Percentiles rank a stretch among this genome's conserved stretches.
Conservation (phyloP, 2,888 invertebrate genomes). For the Euplagia quadripunctaria region DNA sequence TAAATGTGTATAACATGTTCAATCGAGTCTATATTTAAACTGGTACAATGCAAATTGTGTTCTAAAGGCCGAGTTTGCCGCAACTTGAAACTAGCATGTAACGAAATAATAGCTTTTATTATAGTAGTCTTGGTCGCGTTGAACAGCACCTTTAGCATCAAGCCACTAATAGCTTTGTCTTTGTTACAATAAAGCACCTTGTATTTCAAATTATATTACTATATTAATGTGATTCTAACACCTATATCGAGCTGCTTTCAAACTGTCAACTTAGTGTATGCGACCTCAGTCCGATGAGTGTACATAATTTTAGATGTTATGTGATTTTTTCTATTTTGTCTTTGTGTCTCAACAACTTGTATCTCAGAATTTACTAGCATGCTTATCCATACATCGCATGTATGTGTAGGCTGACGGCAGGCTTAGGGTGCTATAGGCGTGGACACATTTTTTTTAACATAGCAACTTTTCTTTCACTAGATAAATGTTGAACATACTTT, state of each 20-base stretch:
- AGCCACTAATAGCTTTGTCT: neutral
- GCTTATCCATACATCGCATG: neutral
- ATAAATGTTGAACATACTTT: neutral
- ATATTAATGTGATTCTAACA: neutral
- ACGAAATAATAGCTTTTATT: neutral
- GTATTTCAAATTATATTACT: neutral
- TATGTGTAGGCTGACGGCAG: neutral
- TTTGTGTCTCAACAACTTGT: neutral
- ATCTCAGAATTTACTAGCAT: neutral
- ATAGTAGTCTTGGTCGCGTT: neutral
- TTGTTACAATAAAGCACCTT: neutral
- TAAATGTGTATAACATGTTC: neutral
- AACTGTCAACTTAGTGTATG: neutral
- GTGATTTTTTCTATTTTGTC: neutral
- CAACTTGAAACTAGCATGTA: too few species aligned
- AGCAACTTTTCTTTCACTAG: neutral
- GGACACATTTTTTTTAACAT: too few species aligned
- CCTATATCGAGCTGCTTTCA: neutral
- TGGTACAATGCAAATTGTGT: neutral
- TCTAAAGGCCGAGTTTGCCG: neutral
- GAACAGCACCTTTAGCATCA: neutral
- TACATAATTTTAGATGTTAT: neutral
- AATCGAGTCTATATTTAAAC: neutral
- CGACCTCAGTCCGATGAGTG: neutral
- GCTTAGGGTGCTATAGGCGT: neutral